A percentile compares a stretch with the other conserved stretches of the same genome.
These are phyloP conservation scores for Pseudopodoces humilis DNA, from an alignment of 2,113 vertebrate genomes.

Conservation along the genomic window DNA sequence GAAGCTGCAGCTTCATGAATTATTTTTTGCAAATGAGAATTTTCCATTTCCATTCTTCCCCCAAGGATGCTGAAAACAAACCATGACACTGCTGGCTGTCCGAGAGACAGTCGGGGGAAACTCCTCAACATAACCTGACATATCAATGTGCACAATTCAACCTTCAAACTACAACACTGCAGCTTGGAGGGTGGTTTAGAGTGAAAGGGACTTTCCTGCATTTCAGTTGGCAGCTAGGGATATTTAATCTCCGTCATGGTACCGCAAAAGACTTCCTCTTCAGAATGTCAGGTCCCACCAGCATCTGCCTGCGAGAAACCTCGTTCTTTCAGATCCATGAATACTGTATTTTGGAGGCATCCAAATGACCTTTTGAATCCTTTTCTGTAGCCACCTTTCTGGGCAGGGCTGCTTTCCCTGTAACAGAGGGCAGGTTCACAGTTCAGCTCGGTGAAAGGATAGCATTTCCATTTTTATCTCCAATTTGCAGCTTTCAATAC, in stretches of 20 bases:
- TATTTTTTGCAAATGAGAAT: not conserved
- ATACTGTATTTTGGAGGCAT: not conserved
- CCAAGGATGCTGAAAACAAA: not conserved
- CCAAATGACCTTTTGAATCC: constrained; percentile 11
- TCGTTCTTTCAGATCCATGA: not conserved
- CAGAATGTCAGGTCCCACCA: not conserved
- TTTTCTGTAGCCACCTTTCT: not conserved
- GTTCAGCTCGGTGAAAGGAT: not conserved
- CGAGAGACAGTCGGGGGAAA: not conserved
- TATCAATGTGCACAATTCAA: not conserved
- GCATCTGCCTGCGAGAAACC: not conserved
- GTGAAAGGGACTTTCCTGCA: not conserved
- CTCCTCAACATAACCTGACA: not conserved
- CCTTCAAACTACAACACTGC: not conserved
- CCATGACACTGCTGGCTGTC: not conserved
- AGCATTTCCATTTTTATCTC: constrained; percentile 23
- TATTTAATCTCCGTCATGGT: not conserved
- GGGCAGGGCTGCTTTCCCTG: not conserved
- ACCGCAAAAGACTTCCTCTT: not conserved
- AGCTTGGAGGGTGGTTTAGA: not conserved
- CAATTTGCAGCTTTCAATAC: not conserved
- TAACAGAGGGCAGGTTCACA: not conserved
- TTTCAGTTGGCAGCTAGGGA: not conserved
- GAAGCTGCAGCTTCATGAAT: not conserved
- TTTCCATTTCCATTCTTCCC: not conserved